Evolutionary conservation across 2,113 vertebrate species (phyloP), one percentile per base, ranked within the genome.

Genomic region (Nothoprocta perdicaria): DNA sequence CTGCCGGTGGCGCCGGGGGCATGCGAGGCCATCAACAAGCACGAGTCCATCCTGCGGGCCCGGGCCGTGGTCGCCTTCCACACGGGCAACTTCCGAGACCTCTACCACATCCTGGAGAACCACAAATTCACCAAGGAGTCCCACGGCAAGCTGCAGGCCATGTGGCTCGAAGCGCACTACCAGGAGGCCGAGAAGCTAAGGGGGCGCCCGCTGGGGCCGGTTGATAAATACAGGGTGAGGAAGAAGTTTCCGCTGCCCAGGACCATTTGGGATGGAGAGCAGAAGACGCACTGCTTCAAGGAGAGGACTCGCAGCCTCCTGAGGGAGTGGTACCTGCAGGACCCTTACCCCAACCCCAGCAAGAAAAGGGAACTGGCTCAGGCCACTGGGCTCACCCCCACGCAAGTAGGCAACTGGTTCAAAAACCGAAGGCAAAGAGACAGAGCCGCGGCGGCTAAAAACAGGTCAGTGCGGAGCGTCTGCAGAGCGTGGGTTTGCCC

Each of bases 41-140:
- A 99, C 97, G 99, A 99, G 97, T 99, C 99, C 93, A 99, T 99
- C 97, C 98, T 99, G 94, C 98, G 99, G 68, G 99, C 99, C 96
- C 98, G 99, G 89, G 99, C 99, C 66, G 99, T 99, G 84, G 99
- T 99, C 89, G 99, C 99, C 92, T 99, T 99, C 97, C 99, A 99
- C 98, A 99, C 99, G 57, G 99, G 99, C 97, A 99, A 99, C 98
- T 99, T 99, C 98, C 98, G 99, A 96, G 99, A 99, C 98, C 98
- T 99, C 79, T 99, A 99, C 97, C 99, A 99, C 98, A 99, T 99
- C 98, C 97, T 99, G 98, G 99, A 99, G 98, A 99, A 99, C 98
- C 99, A 99, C 98, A 99, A 99, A 98, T 99, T 99, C 98, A 99
- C 99, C 97, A 99, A 99, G 98, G 99, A 99, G 97, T 99, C 99